Evolutionary conservation across 2,797 vertebrate genomes (phyloP).

Genomic region (Paramormyrops hopkinsi): DNA sequence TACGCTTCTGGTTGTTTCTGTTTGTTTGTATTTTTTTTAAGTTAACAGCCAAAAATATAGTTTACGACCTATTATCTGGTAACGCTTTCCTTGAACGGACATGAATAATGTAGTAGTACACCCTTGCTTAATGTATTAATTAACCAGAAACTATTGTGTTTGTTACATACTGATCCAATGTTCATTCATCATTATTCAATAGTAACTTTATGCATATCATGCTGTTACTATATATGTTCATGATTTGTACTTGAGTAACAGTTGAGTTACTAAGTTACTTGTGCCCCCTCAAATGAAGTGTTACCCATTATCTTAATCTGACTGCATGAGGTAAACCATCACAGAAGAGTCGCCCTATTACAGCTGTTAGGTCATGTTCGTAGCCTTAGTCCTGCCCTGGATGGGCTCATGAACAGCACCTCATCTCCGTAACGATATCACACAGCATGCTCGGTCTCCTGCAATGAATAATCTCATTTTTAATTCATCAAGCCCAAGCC

Average conservation of each 20-base stretch:
- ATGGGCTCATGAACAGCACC: neutral
- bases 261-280: neutral
- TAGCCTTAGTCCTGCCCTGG: neutral
- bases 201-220: neutral
- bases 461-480: neutral
- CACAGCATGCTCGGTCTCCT: neutral
- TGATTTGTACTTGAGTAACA: neutral
- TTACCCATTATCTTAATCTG: neutral
- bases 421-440: neutral
- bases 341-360: neutral
- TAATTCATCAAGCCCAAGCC: neutral
- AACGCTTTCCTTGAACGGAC: neutral
- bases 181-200: neutral
- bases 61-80: neutral
- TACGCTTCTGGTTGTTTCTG: neutral
- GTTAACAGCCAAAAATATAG: neutral
- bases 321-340: neutral
- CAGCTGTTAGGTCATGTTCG: neutral
- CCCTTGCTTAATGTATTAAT: neutral
- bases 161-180: neutral
- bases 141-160: neutral
- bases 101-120: neutral
- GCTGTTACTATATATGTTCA: neutral
- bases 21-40: neutral
- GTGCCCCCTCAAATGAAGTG: neutral